These are phyloP conservation scores for Australoheros facetus DNA, from an alignment of 2,797 vertebrate species.

Conservation along the genomic window DNA sequence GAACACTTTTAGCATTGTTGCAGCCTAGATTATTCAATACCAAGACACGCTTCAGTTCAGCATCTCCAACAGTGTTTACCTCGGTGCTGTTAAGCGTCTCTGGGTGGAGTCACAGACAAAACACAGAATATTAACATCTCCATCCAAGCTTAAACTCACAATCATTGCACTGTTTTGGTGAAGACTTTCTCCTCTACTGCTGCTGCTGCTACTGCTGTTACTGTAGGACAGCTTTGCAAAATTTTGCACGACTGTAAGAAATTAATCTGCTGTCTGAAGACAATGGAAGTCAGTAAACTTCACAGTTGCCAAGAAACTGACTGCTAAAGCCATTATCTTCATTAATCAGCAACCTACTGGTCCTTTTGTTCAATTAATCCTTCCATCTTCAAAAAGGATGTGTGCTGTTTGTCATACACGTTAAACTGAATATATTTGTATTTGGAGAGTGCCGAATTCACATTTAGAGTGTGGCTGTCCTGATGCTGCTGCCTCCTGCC, in stretches of 20 bases:
- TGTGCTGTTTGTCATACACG: too few relatives aligned
- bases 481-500: too few relatives aligned
- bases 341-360: too few relatives aligned
- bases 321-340: neutral
- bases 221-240: neutral
- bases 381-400: too few relatives aligned
- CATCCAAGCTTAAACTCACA: constrained; percentile 5
- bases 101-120: constrained; percentile 46
- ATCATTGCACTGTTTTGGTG: neutral
- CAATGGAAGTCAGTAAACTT: too few relatives aligned
- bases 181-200: constrained; percentile 11
- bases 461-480: too few relatives aligned
- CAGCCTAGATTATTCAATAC: constrained; percentile 49
- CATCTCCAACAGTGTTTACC: constrained; percentile 27
- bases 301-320: neutral
- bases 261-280: too few relatives aligned
- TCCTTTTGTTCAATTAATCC: too few relatives aligned
- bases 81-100: constrained; percentile 26
- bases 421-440: too few relatives aligned
- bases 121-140: constrained; percentile 37
- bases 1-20: constrained; percentile 56
- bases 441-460: too few relatives aligned
- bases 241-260: neutral
- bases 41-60: constrained; percentile 62
- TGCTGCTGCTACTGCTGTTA: neutral